Evolutionary conservation across 2,797 vertebrate species (phyloP).

Genomic region (Saxicola maurus): DNA sequence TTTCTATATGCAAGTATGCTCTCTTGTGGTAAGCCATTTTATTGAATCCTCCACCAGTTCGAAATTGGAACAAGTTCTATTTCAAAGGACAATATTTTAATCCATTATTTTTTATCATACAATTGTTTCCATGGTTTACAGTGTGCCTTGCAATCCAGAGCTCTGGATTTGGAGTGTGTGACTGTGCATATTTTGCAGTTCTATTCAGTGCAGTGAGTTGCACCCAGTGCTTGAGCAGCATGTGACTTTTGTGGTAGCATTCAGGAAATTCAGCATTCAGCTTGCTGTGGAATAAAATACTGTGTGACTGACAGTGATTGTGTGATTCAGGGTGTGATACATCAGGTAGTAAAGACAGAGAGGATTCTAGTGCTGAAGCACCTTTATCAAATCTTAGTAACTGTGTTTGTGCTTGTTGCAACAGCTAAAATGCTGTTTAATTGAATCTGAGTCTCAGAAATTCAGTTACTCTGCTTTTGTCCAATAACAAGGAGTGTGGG

Average conservation of each 20-base stretch:
- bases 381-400: background rate
- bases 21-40: constrained; percentile 46
- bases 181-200: background rate
- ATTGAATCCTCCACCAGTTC: background rate
- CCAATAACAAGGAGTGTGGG: rapidly evolving
- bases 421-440: background rate
- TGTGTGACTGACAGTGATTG: rapidly evolving
- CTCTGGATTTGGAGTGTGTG: background rate
- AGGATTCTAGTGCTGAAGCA: background rate
- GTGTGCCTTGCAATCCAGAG: background rate
- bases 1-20: constrained; percentile 47
- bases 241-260: background rate
- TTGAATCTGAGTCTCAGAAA: background rate
- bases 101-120: rapidly evolving
- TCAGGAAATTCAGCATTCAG: background rate
- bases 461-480: background rate
- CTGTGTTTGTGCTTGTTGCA: background rate
- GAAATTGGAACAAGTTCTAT: background rate
- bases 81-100: too few species aligned
- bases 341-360: background rate
- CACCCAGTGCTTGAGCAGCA: background rate
- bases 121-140: background rate
- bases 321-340: background rate
- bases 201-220: rapidly evolving
- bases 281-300: background rate